A percentile compares a stretch with the other conserved stretches of the same genome.
These are phyloP conservation scores for Procapra przewalskii DNA, from an alignment of 2,113 vertebrate genomes.

Conservation along the genomic window DNA sequence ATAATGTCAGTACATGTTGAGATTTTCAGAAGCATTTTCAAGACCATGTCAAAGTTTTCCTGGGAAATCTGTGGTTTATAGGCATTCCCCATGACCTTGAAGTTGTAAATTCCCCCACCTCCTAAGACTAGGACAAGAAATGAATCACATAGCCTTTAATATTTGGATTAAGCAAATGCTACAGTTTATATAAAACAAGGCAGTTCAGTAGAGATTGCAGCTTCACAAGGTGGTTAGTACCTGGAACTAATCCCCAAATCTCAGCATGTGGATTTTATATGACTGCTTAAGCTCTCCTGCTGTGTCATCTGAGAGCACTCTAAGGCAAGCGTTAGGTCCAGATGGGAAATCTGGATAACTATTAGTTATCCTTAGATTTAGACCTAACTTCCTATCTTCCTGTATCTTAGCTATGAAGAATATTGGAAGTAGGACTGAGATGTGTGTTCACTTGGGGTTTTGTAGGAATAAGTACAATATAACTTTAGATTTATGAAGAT, in stretches of 20 bases:
- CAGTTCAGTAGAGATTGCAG: neutral
- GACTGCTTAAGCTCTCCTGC: neutral
- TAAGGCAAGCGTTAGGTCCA: neutral
- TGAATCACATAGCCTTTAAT: neutral
- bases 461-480: neutral
- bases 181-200: neutral
- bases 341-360: neutral
- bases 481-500: neutral
- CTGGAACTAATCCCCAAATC: neutral
- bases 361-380: conserved; percentile 1
- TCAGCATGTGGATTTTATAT: neutral
- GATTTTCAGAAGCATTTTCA: neutral
- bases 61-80: neutral
- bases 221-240: neutral
- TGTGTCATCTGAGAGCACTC: neutral
- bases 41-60: neutral
- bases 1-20: neutral
- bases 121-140: neutral
- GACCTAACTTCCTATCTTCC: neutral
- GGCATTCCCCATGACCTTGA: neutral
- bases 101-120: neutral
- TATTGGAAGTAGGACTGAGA: neutral
- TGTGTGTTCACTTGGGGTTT: neutral
- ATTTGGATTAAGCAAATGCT: neutral
- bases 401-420: neutral